A percentile compares a stretch with the other conserved stretches of the same genome.
phyloP scores from a whole-genome alignment of 2,888 invertebrate species.

The Diloba caeruleocephala region DNA sequence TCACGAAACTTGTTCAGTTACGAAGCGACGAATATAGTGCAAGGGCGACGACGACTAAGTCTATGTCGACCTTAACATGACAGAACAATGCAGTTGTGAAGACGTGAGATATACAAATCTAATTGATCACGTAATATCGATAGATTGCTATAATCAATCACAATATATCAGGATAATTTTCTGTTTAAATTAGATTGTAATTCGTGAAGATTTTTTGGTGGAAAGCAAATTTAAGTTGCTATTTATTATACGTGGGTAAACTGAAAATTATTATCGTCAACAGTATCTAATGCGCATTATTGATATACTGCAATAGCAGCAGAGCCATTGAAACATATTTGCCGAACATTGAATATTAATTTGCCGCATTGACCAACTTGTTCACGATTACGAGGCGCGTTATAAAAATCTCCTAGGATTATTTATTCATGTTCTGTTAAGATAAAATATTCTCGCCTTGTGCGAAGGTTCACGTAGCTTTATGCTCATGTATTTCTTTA shows the following conservation, averaged over 20 bases:
- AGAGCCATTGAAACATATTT: too few species aligned
- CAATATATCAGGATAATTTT: slow-evolving; percentile 6
- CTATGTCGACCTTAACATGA: slow-evolving; percentile 51
- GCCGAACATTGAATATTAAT: too few species aligned
- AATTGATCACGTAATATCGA: slow-evolving; percentile 48
- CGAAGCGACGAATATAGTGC: slow-evolving; percentile 66
- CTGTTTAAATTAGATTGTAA: slow-evolving; percentile 11
- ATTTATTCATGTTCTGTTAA: too few species aligned
- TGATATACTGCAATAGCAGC: too few species aligned
- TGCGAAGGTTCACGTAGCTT: too few species aligned
- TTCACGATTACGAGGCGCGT: too few species aligned
- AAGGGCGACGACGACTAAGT: slow-evolving; percentile 59
- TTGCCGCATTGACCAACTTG: too few species aligned
- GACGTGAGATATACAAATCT: slow-evolving; percentile 38
- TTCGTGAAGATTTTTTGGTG: neutral
- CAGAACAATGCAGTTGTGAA: slow-evolving; percentile 55
- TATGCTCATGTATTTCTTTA: too few species aligned
- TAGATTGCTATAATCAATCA: slow-evolving; percentile 35
- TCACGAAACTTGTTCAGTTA: slow-evolving; percentile 58
- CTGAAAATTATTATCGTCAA: neutral
- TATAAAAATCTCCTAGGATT: too few species aligned
- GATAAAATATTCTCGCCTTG: too few species aligned
- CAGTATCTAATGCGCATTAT: neutral
- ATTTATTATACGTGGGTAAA: neutral
- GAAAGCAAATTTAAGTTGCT: slow-evolving; percentile 2